Conservation (phyloP, 2,797 vertebrate species). For the Erpetoichthys calabaricus region DNA sequence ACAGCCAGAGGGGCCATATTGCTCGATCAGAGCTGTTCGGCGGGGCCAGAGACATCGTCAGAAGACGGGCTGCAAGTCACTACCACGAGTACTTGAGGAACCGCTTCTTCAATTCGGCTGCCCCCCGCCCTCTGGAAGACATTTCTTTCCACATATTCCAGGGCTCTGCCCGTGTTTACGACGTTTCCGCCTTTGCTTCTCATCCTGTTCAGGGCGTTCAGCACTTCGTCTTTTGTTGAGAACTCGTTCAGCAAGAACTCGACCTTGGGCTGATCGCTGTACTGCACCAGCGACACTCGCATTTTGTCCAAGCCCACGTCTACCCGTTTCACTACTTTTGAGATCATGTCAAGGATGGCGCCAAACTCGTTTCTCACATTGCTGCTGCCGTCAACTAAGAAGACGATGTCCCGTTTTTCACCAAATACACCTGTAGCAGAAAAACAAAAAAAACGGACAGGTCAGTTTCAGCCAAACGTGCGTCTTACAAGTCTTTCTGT, state of each 20-base stretch:
- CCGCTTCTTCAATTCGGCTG: conserved; percentile 78
- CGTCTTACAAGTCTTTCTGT: too few relatives aligned
- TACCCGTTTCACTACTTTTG: conserved; percentile 60
- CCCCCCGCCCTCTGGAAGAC: conserved; percentile 78
- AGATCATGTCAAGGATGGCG: conserved; percentile 60
- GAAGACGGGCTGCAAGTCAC: conserved; percentile 65
- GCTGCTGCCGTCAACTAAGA: conserved; percentile 79
- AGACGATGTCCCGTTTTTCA: conserved; percentile 76
- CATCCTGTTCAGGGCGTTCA: conserved; percentile 48
- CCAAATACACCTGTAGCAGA: conserved; percentile 14
- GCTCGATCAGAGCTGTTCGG: conserved; percentile 59
- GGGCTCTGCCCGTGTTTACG: conserved; percentile 65
- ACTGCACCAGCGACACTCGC: conserved; percentile 77
- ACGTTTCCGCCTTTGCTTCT: conserved; percentile 56
- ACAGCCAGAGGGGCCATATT: conserved; percentile 64
- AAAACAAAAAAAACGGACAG: too few relatives aligned
- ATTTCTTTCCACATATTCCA: conserved; percentile 69
- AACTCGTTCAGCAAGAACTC: conserved; percentile 76
- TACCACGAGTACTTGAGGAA: conserved; percentile 84
- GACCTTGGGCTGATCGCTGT: conserved; percentile 61
- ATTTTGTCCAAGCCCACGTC: conserved; percentile 73
- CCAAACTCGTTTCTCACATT: conserved; percentile 52
- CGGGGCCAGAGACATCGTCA: conserved; percentile 64
- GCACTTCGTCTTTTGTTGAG: conserved; percentile 71
- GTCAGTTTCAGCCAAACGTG: too few relatives aligned